Base-by-base conservation (phyloP, 2,888 invertebrate genomes). In the Leptopilina myrica region DNA sequence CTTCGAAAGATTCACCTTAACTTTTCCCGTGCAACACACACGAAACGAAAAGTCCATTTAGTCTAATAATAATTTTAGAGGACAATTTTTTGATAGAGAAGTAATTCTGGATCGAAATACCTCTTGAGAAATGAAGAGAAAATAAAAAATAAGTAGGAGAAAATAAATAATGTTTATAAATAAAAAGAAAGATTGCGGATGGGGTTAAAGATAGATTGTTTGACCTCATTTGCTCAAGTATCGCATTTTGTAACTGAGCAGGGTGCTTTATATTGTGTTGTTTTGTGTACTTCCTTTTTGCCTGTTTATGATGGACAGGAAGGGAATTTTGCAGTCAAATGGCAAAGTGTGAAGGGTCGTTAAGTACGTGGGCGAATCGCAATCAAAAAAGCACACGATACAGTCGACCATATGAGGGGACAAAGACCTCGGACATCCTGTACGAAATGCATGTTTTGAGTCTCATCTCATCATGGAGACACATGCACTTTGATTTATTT, bases 401-500 rank as follows among this genome's bases (percentile, higher is more conserved):
- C 69, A 69, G 67, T 15, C 20, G 20, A 69, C 20, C 53, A 56
- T 69, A 53, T 33, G 33, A 73, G 73, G 73, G 73, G 53, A 73
- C 73, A 73, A 73, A 73, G 40, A 33, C 73, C 73, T 73, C 73
- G 49, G 56, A 73, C 73, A 73, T 69, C 49, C 20, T 20, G 53
- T 56, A 73, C 56, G 56, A 56, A 73, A 73, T 73, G 26, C 56
- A 33, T 69, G 53, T 56, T 69, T 69, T 69, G 26, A 69, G 26
- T 26, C 69, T 26, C 26, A 26, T 69, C 49, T 69, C 56, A 73
- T 73, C 73, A 73, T 40, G 33, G 53, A 73, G 73, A 73, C 33
- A 56, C 53, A 33, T 73, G 73, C 33, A 73, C 73, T 73, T 73
- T 56, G 73, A 73, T 73, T 73, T 73, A 73, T 73, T 73, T 73